A percentile compares a stretch with the other conserved stretches of the same genome.
phyloP scores from a whole-genome alignment of 2,888 invertebrate genomes.

The Alentia gelatinosa region DNA sequence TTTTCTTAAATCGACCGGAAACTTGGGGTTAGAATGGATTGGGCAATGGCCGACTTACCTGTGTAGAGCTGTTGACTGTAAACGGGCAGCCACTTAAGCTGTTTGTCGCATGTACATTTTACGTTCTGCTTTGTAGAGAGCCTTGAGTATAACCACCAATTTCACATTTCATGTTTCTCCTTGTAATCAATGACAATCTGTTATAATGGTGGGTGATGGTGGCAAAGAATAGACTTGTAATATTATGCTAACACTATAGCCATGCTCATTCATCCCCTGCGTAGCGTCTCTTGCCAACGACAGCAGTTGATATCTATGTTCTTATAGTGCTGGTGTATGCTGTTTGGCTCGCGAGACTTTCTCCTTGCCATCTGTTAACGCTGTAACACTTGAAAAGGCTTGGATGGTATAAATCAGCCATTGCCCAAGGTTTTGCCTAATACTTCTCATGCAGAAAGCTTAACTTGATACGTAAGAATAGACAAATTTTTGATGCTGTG shows the following conservation, averaged over 20 bases:
- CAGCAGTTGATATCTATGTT: slow-evolving; percentile 13
- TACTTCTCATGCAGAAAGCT: neutral
- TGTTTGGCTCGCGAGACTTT: slow-evolving; percentile 5
- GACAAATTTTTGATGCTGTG: slow-evolving; percentile 13
- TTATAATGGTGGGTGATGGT: slow-evolving; percentile 24
- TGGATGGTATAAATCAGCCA: slow-evolving; percentile 26
- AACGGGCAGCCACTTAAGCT: neutral
- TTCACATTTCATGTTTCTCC: slow-evolving; percentile 48
- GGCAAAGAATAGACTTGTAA: neutral
- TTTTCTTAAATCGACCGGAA: neutral
- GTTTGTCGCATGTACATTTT: slow-evolving; percentile 35
- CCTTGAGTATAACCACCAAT: slow-evolving; percentile 33
- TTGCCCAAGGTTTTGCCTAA: slow-evolving; percentile 51
- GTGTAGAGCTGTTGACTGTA: neutral
- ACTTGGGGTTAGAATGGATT: slow-evolving; percentile 7
- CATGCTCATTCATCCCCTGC: neutral
- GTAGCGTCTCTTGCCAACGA: slow-evolving; percentile 1
- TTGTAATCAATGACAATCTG: neutral
- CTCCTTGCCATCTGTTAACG: neutral
- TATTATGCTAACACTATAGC: neutral
- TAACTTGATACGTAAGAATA: neutral
- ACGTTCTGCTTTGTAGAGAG: slow-evolving; percentile 37
- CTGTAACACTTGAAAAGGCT: slow-evolving; percentile 36
- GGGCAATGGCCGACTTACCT: slow-evolving; percentile 53
- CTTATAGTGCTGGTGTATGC: slow-evolving; percentile 40